A percentile compares a stretch with the other conserved stretches of the same genome.
Conservation (phyloP, 2,797 vertebrate species). For the Apogon talboti region DNA sequence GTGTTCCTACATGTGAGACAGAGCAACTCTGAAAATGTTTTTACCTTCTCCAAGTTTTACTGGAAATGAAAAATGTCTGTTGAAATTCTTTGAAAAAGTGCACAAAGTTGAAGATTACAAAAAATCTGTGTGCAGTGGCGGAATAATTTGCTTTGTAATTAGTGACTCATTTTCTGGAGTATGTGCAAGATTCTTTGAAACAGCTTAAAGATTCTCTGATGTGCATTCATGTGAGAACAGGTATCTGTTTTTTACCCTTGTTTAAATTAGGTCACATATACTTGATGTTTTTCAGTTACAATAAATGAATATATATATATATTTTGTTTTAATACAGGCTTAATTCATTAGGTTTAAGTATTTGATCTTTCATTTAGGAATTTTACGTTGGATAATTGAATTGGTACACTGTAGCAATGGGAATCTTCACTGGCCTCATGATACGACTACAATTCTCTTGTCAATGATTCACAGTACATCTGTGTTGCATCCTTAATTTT, state of each 20-base stretch:
- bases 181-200: neutral
- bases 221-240: neutral
- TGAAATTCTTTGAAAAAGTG: neutral
- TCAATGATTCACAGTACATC: too few species aligned
- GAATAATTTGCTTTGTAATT: neutral
- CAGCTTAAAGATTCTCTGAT: neutral
- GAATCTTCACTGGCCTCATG: too few species aligned
- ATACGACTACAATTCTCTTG: too few species aligned
- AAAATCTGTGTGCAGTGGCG: neutral
- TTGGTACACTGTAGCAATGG: too few species aligned
- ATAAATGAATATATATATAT: neutral
- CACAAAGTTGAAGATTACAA: neutral
- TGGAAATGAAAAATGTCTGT: neutral
- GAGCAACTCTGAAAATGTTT: conserved; percentile 2
- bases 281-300: neutral
- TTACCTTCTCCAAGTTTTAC: neutral
- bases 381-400: too few species aligned
- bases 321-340: neutral
- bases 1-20: neutral
- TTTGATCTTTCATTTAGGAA: neutral
- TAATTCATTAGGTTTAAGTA: neutral
- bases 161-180: neutral
- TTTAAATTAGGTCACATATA: neutral
- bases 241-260: neutral
- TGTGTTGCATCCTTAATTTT: too few species aligned